phyloP scores from a whole-genome alignment of 2,797 vertebrate species.

The Anguilla obscura region DNA sequence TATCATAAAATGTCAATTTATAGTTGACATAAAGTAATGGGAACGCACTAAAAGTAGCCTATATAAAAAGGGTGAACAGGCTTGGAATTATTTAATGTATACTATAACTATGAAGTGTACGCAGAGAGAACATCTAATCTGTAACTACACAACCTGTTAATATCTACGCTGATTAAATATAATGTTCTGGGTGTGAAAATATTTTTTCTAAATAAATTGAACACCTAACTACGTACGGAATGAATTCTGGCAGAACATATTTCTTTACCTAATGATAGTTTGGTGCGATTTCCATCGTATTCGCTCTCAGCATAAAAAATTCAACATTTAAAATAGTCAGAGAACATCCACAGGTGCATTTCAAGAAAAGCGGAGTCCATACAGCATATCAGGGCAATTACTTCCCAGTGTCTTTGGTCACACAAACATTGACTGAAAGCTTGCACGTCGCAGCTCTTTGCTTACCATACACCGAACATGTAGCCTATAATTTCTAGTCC shows the following conservation, averaged over 20 bases:
- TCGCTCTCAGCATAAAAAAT: neutral
- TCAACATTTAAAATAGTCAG: neutral
- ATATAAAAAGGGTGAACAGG: neutral
- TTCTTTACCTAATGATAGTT: neutral
- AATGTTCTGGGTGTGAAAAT: neutral
- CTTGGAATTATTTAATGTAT: neutral
- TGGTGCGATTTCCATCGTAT: neutral
- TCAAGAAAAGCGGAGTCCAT: neutral
- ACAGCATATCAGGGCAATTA: neutral
- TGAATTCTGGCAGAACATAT: neutral
- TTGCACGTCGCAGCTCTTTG: neutral
- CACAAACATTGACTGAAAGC: neutral
- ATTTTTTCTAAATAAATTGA: neutral
- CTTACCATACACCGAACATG: neutral
- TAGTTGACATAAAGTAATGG: neutral
- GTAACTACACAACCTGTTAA: neutral
- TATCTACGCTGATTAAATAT: neutral
- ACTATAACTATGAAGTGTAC: neutral
- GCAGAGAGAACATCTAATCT: neutral
- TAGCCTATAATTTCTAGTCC: neutral
- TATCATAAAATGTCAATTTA: neutral
- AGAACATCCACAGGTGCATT: conserved; percentile 11
- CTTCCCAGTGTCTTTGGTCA: neutral
- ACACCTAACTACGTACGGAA: neutral
- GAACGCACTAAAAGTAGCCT: neutral